Base-by-base conservation (phyloP, 2,888 invertebrate genomes). In the Melipona bicolor region DNA sequence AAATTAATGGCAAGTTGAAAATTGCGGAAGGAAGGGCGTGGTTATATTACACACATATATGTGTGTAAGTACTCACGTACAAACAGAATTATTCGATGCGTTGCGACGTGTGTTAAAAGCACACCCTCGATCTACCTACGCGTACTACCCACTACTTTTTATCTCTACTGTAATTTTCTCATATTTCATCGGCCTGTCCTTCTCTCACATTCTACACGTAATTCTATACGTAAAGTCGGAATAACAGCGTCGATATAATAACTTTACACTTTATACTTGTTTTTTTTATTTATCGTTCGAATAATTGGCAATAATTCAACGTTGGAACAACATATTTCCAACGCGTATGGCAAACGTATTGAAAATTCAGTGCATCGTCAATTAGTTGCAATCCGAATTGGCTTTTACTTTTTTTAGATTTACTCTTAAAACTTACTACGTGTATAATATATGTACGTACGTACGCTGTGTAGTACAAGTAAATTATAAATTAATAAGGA, bases 11-110 rank as follows among this genome's bases (percentile, higher is more conserved):
- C 36, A 59, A 56, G 61, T 64, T 65, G 73, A 75, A n/a, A n/a
- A 85, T 81, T 74, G 88, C 77, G 83, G 84, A 82, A 72, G 82
- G 72, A 85, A 89, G 88, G 90, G 90, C 86, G 91, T 88, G 91
- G 90, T 88, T 86, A 15, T n/a, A n/a, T n/a, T n/a, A n/a, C n/a
- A n/a, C n/a, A 43, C 43, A 9, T 43, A 43, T 2, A 43, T 9
- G 43, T 9, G 1, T 9, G 36, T 9, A 36, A 36, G 36, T 9
- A 9, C 36, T 36, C 9, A 9, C 9, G 9, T 11, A 43, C 43
- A 13, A 3, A 13, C 5, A 61, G 71, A 79, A 84, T 84, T 77
- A 84, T 86, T 83, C 72, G 79, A 78, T 77, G 76, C 69, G 74
- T 68, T 75, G 76, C 69, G 74, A 62, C 54, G 73, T 49, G 68